phyloP scores from a whole-genome alignment of 2,113 vertebrate species.

The Castor canadensis region DNA sequence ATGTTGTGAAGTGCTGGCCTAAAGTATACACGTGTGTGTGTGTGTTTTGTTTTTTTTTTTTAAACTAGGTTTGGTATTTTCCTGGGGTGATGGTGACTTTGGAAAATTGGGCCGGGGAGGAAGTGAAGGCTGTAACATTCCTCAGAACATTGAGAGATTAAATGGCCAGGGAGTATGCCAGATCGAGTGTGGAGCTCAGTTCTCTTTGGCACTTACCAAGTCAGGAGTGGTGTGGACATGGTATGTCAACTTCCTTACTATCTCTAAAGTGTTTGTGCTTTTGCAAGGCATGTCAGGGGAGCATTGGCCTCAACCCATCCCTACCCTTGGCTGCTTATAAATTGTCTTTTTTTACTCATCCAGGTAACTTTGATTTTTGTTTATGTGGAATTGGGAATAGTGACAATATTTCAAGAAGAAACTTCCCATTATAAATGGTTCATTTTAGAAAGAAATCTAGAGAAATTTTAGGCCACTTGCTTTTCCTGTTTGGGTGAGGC shows the following conservation, averaged over 20 bases:
- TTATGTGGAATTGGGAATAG: not conserved
- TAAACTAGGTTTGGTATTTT: slow-evolving; percentile 94
- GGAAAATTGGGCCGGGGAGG: slow-evolving; percentile 97
- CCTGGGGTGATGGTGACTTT: slow-evolving; percentile 99
- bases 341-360: not conserved
- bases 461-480: not conserved
- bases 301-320: not conserved
- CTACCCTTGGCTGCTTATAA: not conserved
- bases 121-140: slow-evolving; percentile 98
- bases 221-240: slow-evolving; percentile 99
- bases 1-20: not conserved
- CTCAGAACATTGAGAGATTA: slow-evolving; percentile 98
- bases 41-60: slow-evolving; percentile 29
- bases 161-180: slow-evolving; percentile 97
- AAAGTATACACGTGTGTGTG: slow-evolving; percentile 15
- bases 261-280: not conserved
- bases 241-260: slow-evolving; percentile 80
- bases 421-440: not conserved
- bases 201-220: slow-evolving; percentile 97
- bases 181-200: slow-evolving; percentile 98
- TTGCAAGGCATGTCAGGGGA: fast-evolving
- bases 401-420: not conserved
- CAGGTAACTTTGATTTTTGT: not conserved
- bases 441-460: not conserved
- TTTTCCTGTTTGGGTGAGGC: not conserved